A percentile compares a stretch with the other conserved stretches of the same genome.
Conservation (phyloP, 1,140 invertebrate genomes). For the Drosophila ercepeae region DNA sequence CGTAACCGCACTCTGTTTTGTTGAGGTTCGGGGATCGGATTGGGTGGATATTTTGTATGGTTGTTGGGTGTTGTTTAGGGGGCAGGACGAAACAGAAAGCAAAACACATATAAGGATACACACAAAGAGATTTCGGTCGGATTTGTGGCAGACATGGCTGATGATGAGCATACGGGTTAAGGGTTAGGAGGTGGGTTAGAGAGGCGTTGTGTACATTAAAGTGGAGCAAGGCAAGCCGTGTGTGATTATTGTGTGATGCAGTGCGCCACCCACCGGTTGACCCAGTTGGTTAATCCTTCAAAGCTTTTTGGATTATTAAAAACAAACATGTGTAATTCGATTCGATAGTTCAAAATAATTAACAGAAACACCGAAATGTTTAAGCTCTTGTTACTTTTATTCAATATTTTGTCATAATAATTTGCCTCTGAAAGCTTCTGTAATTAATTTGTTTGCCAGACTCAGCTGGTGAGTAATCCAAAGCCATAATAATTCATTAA, state of each 20-base stretch:
- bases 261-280: constrained; percentile 10
- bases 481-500: not conserved
- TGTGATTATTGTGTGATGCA: not conserved
- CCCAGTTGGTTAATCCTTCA: constrained; percentile 8
- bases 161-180: constrained; percentile 2
- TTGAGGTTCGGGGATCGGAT: constrained; percentile 1
- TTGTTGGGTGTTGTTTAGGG: constrained; percentile 10
- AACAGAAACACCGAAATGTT: not conserved
- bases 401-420: not conserved
- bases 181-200: constrained; percentile 40
- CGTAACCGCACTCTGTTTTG: constrained; percentile 11
- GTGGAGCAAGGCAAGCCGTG: not conserved
- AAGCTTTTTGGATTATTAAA: constrained; percentile 4
- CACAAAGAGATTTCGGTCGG: constrained; percentile 35
- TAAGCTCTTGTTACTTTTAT: too few species aligned
- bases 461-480: not conserved
- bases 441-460: not conserved
- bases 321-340: not conserved
- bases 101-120: constrained; percentile 76
- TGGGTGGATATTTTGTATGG: constrained; percentile 8
- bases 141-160: constrained; percentile 18
- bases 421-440: too few species aligned
- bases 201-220: constrained; percentile 4
- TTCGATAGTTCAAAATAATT: too few species aligned
- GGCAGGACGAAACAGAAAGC: constrained; percentile 74